Percentiles rank a stretch among this genome's conserved stretches.
Conservation (phyloP, 2,888 invertebrate species). For the Dioctria linearis region DNA sequence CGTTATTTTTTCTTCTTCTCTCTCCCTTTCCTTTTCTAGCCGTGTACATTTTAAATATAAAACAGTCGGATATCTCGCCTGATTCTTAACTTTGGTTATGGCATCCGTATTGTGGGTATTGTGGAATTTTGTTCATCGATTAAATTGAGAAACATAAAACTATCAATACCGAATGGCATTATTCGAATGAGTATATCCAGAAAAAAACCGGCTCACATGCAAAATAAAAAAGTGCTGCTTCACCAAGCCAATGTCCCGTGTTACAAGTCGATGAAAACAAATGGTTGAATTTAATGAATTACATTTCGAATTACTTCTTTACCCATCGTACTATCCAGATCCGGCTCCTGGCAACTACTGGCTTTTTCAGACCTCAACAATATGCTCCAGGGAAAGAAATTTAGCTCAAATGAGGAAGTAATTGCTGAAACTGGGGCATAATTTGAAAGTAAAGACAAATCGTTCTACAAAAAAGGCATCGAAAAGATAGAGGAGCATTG, state of each 20-base stretch:
- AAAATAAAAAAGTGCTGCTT: slow-evolving; percentile 59
- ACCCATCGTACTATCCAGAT: slow-evolving; percentile 37
- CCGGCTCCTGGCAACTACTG: slow-evolving; percentile 25
- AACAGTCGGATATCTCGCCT: too few relatives aligned
- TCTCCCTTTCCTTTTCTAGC: too few relatives aligned
- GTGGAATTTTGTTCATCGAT: slow-evolving; percentile 63
- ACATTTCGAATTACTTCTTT: slow-evolving; percentile 37
- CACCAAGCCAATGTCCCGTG: slow-evolving; percentile 51
- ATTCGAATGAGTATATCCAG: slow-evolving; percentile 59
- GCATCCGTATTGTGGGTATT: slow-evolving; percentile 64
- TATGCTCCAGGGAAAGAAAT: too few relatives aligned
- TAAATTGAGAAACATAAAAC: slow-evolving; percentile 64
- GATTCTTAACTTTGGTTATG: slow-evolving; percentile 59
- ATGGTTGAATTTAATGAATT: slow-evolving; percentile 27
- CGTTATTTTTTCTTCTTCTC: too few relatives aligned
- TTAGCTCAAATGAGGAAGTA: neutral
- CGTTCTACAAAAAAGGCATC: slow-evolving; percentile 40
- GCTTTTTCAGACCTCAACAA: neutral
- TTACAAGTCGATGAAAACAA: neutral
- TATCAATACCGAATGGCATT: slow-evolving; percentile 58
- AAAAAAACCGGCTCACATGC: slow-evolving; percentile 62
- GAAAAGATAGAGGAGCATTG: slow-evolving; percentile 47
- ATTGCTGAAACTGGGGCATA: neutral
- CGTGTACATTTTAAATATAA: too few relatives aligned
- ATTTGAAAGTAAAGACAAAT: neutral